Evolutionary conservation across 2,797 vertebrate species (phyloP).

Genomic region (Telmatherina bonti): DNA sequence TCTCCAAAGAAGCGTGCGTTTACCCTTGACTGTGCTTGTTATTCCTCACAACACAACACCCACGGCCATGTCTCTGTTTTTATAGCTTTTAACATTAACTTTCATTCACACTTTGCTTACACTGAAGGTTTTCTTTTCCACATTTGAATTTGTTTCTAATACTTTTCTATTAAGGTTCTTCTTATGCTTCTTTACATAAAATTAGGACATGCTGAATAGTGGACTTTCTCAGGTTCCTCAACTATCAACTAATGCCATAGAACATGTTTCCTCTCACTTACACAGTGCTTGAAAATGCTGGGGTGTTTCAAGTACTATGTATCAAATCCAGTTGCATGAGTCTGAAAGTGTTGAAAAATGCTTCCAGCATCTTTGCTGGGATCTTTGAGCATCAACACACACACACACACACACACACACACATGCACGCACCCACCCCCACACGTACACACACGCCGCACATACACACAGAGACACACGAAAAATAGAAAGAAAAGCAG

Average conservation of each 20-base stretch:
- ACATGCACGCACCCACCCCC: constrained; percentile 27
- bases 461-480: not conserved
- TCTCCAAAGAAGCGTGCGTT: constrained; percentile 79
- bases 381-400: constrained; percentile 90
- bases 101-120: constrained; percentile 59
- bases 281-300: constrained; percentile 28
- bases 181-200: constrained; percentile 3
- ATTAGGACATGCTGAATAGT: constrained; percentile 9
- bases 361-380: constrained; percentile 80
- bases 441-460: not conserved
- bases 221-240: constrained; percentile 17
- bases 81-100: constrained; percentile 71
- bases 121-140: constrained; percentile 9
- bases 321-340: constrained; percentile 67
- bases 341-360: constrained; percentile 68
- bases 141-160: not conserved
- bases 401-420: not conserved
- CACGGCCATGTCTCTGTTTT: constrained; percentile 71
- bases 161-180: not conserved
- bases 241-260: constrained; percentile 31
- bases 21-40: constrained; percentile 81
- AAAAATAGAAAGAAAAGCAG: constrained; percentile 83
- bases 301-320: constrained; percentile 51
- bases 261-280: constrained; percentile 27
- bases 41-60: constrained; percentile 78